These are phyloP conservation scores for Eulacestoma nigropectus DNA, from an alignment of 2,113 vertebrate species.

Conservation along the genomic window DNA sequence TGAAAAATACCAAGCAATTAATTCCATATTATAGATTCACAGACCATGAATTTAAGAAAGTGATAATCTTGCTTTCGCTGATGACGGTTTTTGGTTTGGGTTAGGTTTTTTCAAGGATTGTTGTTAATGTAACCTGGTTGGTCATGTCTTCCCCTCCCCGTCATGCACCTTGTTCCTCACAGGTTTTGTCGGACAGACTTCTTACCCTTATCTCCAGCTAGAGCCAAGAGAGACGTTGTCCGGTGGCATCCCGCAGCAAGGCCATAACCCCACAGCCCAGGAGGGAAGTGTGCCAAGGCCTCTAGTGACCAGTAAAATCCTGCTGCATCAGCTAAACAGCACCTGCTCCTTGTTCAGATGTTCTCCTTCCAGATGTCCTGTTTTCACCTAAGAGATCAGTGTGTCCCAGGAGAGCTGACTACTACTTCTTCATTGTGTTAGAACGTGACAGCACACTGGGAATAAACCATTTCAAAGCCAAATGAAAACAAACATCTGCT, in stretches of 20 bases:
- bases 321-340: constrained; percentile 38
- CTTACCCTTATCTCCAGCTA: neutral
- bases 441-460: neutral
- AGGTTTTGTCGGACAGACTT: neutral
- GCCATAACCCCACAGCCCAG: neutral
- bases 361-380: neutral
- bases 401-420: neutral
- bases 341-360: neutral
- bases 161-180: neutral
- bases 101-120: neutral
- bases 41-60: neutral
- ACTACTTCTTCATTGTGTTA: neutral
- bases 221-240: neutral
- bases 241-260: neutral
- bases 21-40: neutral
- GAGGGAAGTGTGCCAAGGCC: constrained; percentile 39
- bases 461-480: neutral
- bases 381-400: neutral
- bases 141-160: neutral
- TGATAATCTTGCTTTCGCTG: neutral
- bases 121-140: neutral
- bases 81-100: neutral
- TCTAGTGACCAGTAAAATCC: neutral
- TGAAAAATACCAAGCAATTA: constrained; percentile 11
- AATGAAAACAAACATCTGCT: constrained; percentile 9